Percentiles rank a stretch among this genome's conserved stretches.
Conservation (phyloP, 2,113 vertebrate genomes). For the Poicephalus meyeri region DNA sequence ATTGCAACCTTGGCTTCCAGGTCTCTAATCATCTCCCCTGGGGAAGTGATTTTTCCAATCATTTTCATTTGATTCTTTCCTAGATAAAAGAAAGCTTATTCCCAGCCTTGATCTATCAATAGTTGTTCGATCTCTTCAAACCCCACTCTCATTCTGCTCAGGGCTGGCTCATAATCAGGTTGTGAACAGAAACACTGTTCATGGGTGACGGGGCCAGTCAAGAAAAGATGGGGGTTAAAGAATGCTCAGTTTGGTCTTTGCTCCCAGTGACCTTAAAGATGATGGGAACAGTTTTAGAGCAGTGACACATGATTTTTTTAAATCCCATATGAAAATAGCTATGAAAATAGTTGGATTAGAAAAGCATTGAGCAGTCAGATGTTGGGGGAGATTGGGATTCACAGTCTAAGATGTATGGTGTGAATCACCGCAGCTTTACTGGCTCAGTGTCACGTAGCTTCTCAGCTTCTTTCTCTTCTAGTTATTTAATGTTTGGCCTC, state of each 20-base stretch:
- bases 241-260: neutral
- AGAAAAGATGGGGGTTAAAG: neutral
- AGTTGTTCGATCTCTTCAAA: neutral
- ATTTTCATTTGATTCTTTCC: neutral
- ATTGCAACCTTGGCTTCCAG: neutral
- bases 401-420: accelerated
- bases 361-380: neutral
- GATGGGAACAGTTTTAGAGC: neutral
- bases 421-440: neutral
- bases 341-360: neutral
- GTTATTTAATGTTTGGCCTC: neutral
- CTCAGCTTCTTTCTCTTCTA: neutral
- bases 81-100: neutral
- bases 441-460: neutral
- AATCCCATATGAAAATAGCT: neutral
- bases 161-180: neutral
- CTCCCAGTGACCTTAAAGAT: neutral
- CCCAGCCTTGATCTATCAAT: neutral
- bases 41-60: neutral
- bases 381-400: neutral
- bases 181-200: neutral
- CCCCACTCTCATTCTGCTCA: neutral
- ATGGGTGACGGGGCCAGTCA: accelerated
- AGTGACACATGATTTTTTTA: neutral
- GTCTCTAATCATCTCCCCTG: neutral